A percentile compares a stretch with the other conserved stretches of the same genome.
These are phyloP conservation scores for Amblyornis subalaris DNA, from an alignment of 2,113 vertebrate species.

Conservation along the genomic window DNA sequence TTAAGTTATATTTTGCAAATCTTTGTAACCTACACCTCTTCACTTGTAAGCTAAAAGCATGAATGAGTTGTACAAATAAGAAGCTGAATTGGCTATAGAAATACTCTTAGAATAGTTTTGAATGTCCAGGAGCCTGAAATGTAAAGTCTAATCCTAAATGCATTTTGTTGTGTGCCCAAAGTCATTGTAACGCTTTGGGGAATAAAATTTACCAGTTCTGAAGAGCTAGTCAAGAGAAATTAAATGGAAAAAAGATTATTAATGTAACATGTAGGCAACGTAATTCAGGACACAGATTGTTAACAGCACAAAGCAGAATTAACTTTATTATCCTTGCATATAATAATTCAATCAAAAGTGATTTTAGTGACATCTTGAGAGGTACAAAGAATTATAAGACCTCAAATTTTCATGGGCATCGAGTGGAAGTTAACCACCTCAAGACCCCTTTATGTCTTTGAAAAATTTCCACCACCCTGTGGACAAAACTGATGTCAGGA, in stretches of 20 bases:
- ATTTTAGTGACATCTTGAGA: background rate
- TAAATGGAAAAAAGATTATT: background rate
- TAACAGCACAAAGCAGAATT: background rate
- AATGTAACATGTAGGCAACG: background rate
- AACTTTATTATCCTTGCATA: background rate
- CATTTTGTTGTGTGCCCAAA: background rate
- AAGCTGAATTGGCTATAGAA: background rate
- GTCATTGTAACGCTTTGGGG: background rate
- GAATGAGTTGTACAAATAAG: background rate
- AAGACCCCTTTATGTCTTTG: background rate
- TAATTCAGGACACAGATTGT: background rate
- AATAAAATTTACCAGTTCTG: background rate
- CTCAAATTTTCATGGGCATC: background rate
- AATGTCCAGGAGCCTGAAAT: background rate
- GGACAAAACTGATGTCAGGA: background rate
- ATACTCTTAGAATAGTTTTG: background rate
- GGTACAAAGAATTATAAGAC: background rate
- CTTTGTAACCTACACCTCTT: background rate
- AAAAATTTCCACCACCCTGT: background rate
- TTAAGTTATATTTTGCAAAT: constrained; percentile 18
- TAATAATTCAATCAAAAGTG: background rate
- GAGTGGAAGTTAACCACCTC: background rate
- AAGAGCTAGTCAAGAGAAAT: background rate
- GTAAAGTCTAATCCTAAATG: background rate
- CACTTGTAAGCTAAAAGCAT: background rate